Conservation (phyloP, 2,888 invertebrate species). For the Phania funesta region DNA sequence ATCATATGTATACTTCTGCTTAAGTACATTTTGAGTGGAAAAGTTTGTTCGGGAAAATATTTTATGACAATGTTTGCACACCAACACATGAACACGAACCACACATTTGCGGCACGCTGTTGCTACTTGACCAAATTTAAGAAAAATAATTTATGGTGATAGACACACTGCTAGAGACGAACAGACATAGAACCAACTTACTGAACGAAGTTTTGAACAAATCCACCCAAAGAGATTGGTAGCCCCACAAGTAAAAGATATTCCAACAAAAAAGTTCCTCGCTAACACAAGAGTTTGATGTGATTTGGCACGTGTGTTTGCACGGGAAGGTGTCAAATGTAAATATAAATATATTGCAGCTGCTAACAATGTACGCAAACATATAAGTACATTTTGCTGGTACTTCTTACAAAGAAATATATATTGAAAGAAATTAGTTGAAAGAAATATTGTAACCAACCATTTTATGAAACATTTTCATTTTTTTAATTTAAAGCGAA, state of each 20-base stretch:
- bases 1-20: background rate
- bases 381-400: background rate
- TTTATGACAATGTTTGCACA: conserved; percentile 35
- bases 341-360: background rate
- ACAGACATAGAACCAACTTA: background rate
- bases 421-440: background rate
- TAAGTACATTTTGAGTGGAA: conserved; percentile 4
- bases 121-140: conserved; percentile 74
- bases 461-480: no score
- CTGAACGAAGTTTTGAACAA: background rate
- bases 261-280: background rate
- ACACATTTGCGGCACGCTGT: background rate
- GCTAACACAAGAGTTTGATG: background rate
- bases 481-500: no score
- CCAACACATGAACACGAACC: background rate
- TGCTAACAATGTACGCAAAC: background rate
- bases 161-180: background rate
- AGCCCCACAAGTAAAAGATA: background rate
- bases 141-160: conserved; percentile 70
- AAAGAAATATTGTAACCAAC: no score
- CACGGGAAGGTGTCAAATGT: conserved; percentile 4
- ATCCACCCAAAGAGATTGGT: background rate
- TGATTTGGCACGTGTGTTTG: background rate
- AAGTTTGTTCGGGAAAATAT: conserved; percentile 20
- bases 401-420: background rate